Base-by-base conservation (phyloP, 2,888 invertebrate species). In the Strigamia maritima region DNA sequence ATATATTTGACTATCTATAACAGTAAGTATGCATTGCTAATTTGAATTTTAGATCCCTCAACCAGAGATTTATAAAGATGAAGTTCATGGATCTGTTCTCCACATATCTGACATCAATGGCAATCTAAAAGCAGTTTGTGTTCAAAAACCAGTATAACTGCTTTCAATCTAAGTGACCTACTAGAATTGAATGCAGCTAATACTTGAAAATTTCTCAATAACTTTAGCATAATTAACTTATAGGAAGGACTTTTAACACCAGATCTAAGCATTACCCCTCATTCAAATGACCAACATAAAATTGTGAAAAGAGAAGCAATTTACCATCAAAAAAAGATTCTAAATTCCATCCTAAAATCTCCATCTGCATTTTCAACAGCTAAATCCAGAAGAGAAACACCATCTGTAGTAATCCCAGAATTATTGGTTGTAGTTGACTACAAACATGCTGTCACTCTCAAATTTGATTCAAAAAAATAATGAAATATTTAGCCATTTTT, bases 401-500 rank as follows among this genome's bases (percentile, higher is more conserved):
- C 76, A 7, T 10, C 28, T 7, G 7, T 76, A 35, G 76, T 76
- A 4, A 26, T 2, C 2, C 76, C 76, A 31, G 76, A 76, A 76
- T 14, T 76, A 14, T 19, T 76, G 22, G 38, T 76, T 22, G 22
- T 76, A 6, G 76, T 76, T 3, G 76, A 76, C 35, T 76, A 76
- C 35, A 38, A 35, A 31, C 26, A 38, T 31, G 26, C 35, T 7
- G 14, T 31, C 8, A 12, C 8, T 26, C 35, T 35, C 14, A 6
- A 76, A 22, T 76, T 76, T 16, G 19, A n/a, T 19, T 28, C 12
- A 31, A n/a, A 22, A 76, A 31, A 76, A 22, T 76, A 16, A 22
- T 76, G 76, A 76, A 76, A 19, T 76, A 76, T n/a, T 35, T 76
- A 16, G 31, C 76, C 12, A 31, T 76, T 22, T 76, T 76, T 22